Percentiles rank a stretch among this genome's conserved stretches.
These are phyloP conservation scores for Caenorhabditis panamensis DNA, from an alignment of 2,888 invertebrate species.

Conservation along the genomic window DNA sequence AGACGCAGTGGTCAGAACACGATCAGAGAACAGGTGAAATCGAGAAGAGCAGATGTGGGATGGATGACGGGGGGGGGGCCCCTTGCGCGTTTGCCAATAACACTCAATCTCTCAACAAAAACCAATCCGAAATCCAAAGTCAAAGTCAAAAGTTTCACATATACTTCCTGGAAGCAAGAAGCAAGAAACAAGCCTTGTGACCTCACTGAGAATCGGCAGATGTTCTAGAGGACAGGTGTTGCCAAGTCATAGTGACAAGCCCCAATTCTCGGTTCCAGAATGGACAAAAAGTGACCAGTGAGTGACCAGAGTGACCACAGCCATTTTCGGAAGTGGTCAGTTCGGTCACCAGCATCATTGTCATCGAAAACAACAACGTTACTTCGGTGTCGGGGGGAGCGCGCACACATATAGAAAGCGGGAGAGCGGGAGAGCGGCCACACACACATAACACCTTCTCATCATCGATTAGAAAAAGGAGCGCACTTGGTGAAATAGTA, in stretches of 20 bases:
- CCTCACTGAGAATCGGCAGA: no score
- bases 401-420: slow-evolving; percentile 3
- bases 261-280: no score
- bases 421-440: slow-evolving; percentile 10
- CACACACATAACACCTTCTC: slow-evolving; percentile 38
- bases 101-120: slow-evolving; percentile 45
- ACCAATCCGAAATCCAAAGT: slow-evolving; percentile 21
- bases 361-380: slow-evolving; percentile 17
- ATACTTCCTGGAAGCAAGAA: slow-evolving; percentile 5
- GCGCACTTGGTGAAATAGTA: slow-evolving; percentile 21
- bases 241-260: neutral
- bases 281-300: neutral
- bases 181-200: no score
- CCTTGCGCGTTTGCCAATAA: slow-evolving; percentile 53
- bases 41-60: slow-evolving; percentile 56
- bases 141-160: slow-evolving; percentile 9
- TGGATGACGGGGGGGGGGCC: slow-evolving; percentile 10
- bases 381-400: slow-evolving; percentile 8
- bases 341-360: slow-evolving; percentile 4
- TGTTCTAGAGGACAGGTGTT: neutral
- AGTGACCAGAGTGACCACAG: neutral
- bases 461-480: slow-evolving; percentile 50
- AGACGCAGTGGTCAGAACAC: slow-evolving; percentile 49
- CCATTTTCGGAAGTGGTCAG: neutral
- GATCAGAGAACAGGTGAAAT: slow-evolving; percentile 61